Evolutionary conservation across 2,888 invertebrate species (phyloP).

Genomic region (Ectobius pallidus): DNA sequence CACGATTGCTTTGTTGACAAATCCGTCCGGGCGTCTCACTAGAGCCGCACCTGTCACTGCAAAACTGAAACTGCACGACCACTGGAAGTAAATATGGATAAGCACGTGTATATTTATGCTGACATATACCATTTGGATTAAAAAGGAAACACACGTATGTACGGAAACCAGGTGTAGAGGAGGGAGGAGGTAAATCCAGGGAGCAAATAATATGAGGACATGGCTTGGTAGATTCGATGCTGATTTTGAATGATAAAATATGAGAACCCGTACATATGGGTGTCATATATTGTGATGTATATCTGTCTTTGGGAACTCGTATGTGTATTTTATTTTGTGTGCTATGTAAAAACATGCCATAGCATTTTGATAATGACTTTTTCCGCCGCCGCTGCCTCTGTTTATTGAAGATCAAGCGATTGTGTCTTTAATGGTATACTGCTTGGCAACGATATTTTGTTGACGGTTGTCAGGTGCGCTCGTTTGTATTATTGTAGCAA

Average conservation of each 20-base stretch:
- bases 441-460: not conserved
- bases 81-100: constrained; percentile 2
- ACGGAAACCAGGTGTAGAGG: not conserved
- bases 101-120: not conserved
- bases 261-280: not conserved
- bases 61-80: not conserved
- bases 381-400: not conserved
- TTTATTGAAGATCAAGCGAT: constrained; percentile 16
- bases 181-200: not conserved
- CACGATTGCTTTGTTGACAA: not conserved
- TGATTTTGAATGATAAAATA: not conserved
- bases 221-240: not conserved
- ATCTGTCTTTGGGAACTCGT: not conserved
- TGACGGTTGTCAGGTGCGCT: not conserved
- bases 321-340: not conserved
- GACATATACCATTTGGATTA: not conserved
- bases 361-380: constrained; percentile 8
- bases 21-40: not conserved
- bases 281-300: not conserved
- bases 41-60: not conserved
- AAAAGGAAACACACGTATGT: not conserved
- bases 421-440: not conserved
- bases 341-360: constrained; percentile 3
- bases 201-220: not conserved
- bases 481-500: not conserved